phyloP scores from a whole-genome alignment of 2,888 invertebrate genomes.

The Xestia rhomboidea region DNA sequence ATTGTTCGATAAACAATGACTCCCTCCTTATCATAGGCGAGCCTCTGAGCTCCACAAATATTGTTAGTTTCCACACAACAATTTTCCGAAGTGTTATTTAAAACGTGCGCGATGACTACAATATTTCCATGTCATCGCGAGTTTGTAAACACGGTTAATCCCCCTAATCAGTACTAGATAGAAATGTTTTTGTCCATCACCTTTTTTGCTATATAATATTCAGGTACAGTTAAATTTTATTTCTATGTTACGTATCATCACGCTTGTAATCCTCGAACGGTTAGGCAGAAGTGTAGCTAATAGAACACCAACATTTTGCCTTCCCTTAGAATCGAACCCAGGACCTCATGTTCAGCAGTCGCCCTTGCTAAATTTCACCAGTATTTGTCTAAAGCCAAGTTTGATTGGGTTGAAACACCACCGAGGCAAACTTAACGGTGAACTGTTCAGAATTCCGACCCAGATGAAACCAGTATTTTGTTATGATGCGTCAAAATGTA shows the following conservation, averaged over 20 bases:
- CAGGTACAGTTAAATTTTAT: neutral
- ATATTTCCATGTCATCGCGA: conserved; percentile 16
- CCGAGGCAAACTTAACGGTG: conserved; percentile 15
- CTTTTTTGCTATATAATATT: conserved; percentile 2
- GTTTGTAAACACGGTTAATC: conserved; percentile 19
- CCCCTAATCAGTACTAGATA: conserved; percentile 26
- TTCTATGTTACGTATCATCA: neutral
- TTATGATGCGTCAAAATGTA: conserved; percentile 23
- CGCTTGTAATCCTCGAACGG: neutral
- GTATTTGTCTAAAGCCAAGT: no score
- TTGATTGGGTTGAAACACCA: neutral
- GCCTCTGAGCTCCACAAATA: conserved; percentile 32
- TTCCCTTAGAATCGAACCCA: no score
- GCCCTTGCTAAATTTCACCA: neutral
- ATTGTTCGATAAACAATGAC: conserved; percentile 46
- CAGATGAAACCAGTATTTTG: conserved; percentile 23
- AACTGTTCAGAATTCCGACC: neutral
- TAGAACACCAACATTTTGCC: no score
- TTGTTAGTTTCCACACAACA: conserved; percentile 11
- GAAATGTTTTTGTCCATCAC: neutral
- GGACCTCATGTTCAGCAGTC: neutral
- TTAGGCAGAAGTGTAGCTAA: neutral
- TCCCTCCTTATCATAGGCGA: conserved; percentile 35
- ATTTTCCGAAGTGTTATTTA: conserved; percentile 27
- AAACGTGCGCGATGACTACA: conserved; percentile 41